These are phyloP conservation scores for Acleris cristana DNA, from an alignment of 2,888 invertebrate species.

Conservation along the genomic window DNA sequence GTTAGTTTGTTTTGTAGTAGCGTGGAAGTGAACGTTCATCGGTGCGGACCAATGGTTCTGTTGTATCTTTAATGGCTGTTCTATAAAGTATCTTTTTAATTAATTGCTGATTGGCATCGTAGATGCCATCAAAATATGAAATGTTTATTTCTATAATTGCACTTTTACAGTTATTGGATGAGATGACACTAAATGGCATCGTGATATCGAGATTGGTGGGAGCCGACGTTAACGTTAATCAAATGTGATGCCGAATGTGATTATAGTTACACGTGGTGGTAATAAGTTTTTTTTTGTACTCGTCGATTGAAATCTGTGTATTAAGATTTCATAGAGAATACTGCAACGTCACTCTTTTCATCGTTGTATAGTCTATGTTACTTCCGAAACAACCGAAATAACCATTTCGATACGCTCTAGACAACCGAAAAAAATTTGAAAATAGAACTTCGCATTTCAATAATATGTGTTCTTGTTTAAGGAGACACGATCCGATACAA, in stretches of 20 bases:
- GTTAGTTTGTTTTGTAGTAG: constrained; percentile 7
- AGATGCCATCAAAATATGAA: constrained; percentile 26
- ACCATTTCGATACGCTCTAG: too few species aligned
- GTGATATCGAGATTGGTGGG: constrained; percentile 10
- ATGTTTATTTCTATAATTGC: constrained; percentile 21
- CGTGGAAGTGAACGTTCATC: constrained; percentile 39
- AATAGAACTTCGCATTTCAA: too few species aligned
- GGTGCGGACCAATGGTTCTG: constrained; percentile 55
- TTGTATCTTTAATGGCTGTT: constrained; percentile 46
- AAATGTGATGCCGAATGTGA: constrained; percentile 4
- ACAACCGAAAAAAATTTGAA: too few species aligned
- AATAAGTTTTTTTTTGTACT: too few species aligned
- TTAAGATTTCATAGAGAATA: too few species aligned
- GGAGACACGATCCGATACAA: too few species aligned
- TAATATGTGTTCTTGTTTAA: too few species aligned
- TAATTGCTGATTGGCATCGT: constrained; percentile 37
- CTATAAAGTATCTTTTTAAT: constrained; percentile 47
- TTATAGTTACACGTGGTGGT: not conserved
- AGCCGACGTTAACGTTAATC: constrained; percentile 2
- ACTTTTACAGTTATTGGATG: constrained; percentile 27
- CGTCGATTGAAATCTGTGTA: too few species aligned
- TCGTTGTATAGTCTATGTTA: too few species aligned
- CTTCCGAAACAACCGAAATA: too few species aligned
- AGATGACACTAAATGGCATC: constrained; percentile 7
- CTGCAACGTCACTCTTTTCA: too few species aligned